Percentiles rank a stretch among this genome's conserved stretches.
Conservation (phyloP, 2,113 vertebrate species). For the Tylochromis polylepis region DNA sequence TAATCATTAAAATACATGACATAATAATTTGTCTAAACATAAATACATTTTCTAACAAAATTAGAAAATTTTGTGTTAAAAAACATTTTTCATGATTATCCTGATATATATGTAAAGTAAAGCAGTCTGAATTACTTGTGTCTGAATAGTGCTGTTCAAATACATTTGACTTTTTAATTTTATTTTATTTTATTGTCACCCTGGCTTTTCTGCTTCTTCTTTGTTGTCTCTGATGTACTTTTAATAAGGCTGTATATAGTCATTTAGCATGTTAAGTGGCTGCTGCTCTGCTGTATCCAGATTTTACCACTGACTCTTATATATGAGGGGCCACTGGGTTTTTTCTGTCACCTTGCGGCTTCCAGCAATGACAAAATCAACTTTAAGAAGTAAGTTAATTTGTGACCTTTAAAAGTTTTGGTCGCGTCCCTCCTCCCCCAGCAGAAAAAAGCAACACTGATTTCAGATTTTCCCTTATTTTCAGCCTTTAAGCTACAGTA, state of each 20-base stretch:
- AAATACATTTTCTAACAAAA: neutral
- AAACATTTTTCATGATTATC: no score
- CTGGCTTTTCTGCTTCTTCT: neutral
- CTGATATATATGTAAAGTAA: fast-evolving
- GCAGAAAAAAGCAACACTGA: neutral
- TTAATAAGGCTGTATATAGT: neutral
- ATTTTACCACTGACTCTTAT: neutral
- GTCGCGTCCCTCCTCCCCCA: neutral
- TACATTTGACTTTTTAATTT: neutral
- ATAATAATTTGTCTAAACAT: neutral
- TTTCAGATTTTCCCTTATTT: neutral
- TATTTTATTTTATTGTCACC: neutral
- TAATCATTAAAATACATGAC: neutral
- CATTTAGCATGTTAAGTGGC: neutral
- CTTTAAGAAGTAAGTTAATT: neutral
- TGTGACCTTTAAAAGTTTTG: neutral
- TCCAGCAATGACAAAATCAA: neutral
- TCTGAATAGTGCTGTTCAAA: neutral
- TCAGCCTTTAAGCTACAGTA: neutral
- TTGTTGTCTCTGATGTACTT: neutral
- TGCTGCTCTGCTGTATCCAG: neutral
- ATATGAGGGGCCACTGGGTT: fast-evolving
- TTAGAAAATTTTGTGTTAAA: no score
- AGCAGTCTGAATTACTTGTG: neutral
- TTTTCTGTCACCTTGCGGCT: fast-evolving